Evolutionary conservation across 2,797 vertebrate species (phyloP).

Genomic region (Pristis pectinata): DNA sequence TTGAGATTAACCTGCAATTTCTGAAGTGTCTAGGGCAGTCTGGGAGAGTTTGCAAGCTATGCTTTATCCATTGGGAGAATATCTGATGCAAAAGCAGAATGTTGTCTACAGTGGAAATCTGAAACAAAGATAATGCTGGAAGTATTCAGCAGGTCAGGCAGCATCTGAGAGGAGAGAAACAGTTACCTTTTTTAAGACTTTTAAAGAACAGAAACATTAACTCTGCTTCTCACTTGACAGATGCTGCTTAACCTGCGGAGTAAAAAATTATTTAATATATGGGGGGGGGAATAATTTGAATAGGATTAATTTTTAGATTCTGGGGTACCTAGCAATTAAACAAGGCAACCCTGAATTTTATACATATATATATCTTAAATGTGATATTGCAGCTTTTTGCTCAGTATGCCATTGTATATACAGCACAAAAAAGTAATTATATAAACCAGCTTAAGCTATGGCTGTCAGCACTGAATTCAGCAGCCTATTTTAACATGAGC

Average conservation of each 20-base stretch:
- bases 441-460: neutral
- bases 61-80: neutral
- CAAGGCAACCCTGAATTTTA: neutral
- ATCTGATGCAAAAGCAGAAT: no score
- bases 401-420: slow-evolving; percentile 6
- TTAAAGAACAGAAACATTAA: neutral
- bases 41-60: neutral
- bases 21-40: no score
- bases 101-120: no score
- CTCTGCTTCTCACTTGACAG: neutral
- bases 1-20: neutral
- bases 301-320: neutral
- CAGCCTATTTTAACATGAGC: neutral
- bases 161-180: no score
- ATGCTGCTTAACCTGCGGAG: neutral
- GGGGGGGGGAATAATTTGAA: neutral
- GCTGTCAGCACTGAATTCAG: neutral
- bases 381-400: neutral
- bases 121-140: no score
- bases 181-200: no score
- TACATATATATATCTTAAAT: neutral
- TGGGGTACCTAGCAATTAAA: neutral
- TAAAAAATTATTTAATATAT: neutral
- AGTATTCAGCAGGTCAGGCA: no score
- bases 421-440: neutral